A percentile compares a stretch with the other conserved stretches of the same genome.
phyloP scores from a whole-genome alignment of 2,797 vertebrate genomes.

The Hydrocynus forskahlii region DNA sequence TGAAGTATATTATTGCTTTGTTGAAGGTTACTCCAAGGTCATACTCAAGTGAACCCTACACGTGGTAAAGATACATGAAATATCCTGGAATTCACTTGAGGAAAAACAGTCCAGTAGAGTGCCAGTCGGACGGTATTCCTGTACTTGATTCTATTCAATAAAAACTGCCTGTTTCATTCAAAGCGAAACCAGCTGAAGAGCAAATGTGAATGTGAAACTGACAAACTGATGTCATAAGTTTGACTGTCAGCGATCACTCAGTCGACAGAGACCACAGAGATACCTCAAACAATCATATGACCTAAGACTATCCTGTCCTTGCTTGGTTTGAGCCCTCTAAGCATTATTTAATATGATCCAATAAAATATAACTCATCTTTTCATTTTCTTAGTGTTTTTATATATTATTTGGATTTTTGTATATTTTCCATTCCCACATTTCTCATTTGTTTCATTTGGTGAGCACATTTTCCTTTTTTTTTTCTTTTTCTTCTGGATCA shows the following conservation, averaged over 20 bases:
- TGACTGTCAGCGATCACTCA: background rate
- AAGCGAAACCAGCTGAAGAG: background rate
- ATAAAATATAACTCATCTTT: background rate
- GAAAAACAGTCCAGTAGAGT: too few relatives aligned
- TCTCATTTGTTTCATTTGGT: slow-evolving; percentile 29
- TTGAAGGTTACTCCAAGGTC: too few relatives aligned
- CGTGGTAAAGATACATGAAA: too few relatives aligned
- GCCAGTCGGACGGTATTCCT: too few relatives aligned
- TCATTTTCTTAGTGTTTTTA: too few relatives aligned
- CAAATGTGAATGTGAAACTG: background rate
- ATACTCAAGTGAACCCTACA: too few relatives aligned
- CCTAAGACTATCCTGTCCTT: background rate
- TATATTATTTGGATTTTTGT: background rate
- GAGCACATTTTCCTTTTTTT: slow-evolving; percentile 25
- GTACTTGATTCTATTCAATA: too few relatives aligned
- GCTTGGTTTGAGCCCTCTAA: background rate
- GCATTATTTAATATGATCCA: background rate
- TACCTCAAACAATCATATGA: background rate
- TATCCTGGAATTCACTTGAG: too few relatives aligned
- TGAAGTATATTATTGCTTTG: too few relatives aligned
- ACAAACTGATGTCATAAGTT: background rate
- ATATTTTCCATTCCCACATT: too few relatives aligned
- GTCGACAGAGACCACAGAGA: background rate
- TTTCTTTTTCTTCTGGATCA: background rate
- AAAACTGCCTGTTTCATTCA: too few relatives aligned